phyloP scores from a whole-genome alignment of 2,797 vertebrate species.

The Bucorvus abyssinicus region DNA sequence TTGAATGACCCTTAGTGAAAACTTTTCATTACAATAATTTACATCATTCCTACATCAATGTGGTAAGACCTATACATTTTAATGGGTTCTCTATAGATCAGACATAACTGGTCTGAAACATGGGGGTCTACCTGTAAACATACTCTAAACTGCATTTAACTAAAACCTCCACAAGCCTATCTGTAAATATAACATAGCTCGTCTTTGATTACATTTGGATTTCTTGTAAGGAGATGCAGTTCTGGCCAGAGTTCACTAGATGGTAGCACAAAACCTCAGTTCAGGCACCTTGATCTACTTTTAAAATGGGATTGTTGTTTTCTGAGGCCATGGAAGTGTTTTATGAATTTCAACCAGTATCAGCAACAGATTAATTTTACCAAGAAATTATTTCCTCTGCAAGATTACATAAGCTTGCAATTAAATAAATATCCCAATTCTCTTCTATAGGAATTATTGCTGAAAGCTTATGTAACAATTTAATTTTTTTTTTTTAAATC shows the following conservation, averaged over 20 bases:
- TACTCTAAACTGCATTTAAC: neutral
- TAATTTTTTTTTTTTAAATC: neutral
- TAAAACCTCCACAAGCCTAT: neutral
- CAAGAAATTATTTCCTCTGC: neutral
- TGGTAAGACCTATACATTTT: neutral
- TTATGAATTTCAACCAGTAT: neutral
- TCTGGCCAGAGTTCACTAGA: constrained; percentile 17
- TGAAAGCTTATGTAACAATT: neutral
- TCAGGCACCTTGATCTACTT: neutral
- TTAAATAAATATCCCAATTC: neutral
- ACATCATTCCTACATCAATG: neutral
- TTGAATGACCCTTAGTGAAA: neutral
- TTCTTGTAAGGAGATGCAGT: neutral
- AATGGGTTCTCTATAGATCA: neutral
- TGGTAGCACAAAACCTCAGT: neutral
- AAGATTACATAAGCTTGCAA: neutral
- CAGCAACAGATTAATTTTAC: neutral
- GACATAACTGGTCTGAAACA: neutral
- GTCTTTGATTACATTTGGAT: neutral
- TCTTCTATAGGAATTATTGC: neutral
- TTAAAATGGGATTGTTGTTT: neutral
- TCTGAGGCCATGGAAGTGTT: neutral
- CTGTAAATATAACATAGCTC: rapidly evolving
- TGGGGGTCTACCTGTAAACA: neutral
- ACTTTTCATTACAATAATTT: neutral